Base-by-base conservation (phyloP, 1,140 invertebrate species). In the Euwallacea fornicatus region DNA sequence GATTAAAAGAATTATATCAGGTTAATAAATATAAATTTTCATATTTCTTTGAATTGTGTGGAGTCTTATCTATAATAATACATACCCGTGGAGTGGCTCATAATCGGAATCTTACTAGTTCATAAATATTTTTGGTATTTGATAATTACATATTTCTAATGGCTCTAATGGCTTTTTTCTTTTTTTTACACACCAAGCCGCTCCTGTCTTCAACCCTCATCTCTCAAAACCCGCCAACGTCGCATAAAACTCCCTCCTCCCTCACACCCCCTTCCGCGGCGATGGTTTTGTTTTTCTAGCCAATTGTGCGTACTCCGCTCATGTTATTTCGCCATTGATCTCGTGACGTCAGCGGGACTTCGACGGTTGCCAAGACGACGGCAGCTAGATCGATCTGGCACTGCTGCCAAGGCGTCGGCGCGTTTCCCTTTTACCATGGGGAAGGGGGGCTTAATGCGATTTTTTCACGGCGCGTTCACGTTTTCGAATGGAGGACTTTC, bases 291-390 rank as follows among this genome's bases (percentile, higher is more conserved):
- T 71, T 65, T 71, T 71, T 63, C 60, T 58, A 59, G 58, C 69
- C 69, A 71, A 71, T 69, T 69, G 67, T 65, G 69, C 60, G 69
- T 64, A 71, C 60, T 71, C 60, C 33, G 59, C 33, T 69, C 46
- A 50, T 63, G 59, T 65, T 62, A 16, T 65, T 71, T 65, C 61
- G 54, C 44, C 53, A 71, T 71, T 56, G 69, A 71, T 65, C 54
- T 42, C 61, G 61, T 71, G 69, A 71, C 69, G 69, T 71, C 69
- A 71, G 13, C 16, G 21, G 13, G 62, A 62, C 65, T 71, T 65
- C 61, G 69, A 33, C 69, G 69, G 69, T 71, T 71, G 61, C 61
- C 69, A 9, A 21, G 67, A 55, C 69, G 44, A 65, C 62, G 10
- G 11, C 42, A 42, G 69, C 69, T 71, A 61, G 9, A 71, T 71